Base-by-base conservation (phyloP, 2,113 vertebrate species). In the Strigops habroptila region DNA sequence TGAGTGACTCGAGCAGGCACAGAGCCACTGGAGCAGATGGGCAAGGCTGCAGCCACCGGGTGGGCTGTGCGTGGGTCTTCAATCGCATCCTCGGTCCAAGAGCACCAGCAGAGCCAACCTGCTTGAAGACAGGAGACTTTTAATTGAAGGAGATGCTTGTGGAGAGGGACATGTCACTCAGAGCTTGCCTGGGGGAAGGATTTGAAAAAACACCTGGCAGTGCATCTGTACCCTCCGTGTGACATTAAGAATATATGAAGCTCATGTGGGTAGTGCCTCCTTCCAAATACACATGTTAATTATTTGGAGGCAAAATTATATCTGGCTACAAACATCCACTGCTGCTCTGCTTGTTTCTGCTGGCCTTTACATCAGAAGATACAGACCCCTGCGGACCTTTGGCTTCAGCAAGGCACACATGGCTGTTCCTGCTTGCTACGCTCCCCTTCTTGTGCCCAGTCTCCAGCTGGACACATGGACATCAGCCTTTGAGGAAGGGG, bases 401-500 rank as follows among this genome's bases (percentile, higher is more conserved):
- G 10, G 88, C 18, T 9, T 31, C 0, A 12, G 74, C 14, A 25
- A 10, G 71, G 71, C 30, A 9, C 18, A 7, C 6, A 7, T 16
- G 24, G 52, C 43, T 22, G 28, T 10, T 49, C 65, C 19, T 12
- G 11, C 46, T 64, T 12, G 3, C 48, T 17, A 17, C 2, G 1
- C 70, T 41, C 60, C 51, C 23, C 27, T 68, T 8, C 52, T 18
- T 6, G 35, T 31, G 33, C 33, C 28, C 5, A 1, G 23, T 13
- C 12, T 37, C 57, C 57, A 27, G 57, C 37, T 3, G 9, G 7
- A n/a, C 28, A 4, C 18, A 3, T 1, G 43, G 86, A 3, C 37
- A 19, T 6, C 3, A 2, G 22, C 46, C 46, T 12, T 7, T 0
- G 3, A 22, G 37, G 60, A 39, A 6, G 39, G 27, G 49, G 16